Evolutionary conservation across 2,888 invertebrate genomes (phyloP).

Genomic region (Melolontha melolontha): DNA sequence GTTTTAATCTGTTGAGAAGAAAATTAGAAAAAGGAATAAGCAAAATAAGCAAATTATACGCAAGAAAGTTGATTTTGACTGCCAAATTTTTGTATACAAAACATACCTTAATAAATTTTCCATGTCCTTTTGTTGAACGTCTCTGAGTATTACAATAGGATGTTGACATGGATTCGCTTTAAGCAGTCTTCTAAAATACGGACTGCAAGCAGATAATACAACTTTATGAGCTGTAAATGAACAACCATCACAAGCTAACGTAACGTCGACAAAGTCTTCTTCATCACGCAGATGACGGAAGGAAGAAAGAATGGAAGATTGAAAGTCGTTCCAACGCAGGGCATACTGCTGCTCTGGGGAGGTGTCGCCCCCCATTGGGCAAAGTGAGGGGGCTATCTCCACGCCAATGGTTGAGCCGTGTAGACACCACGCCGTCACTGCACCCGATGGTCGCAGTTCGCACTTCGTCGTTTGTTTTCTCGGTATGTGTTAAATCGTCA

Average conservation of each 20-base stretch:
- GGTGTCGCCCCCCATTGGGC: constrained; percentile 72
- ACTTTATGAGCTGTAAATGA: constrained; percentile 92
- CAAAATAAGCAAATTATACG: too few relatives aligned
- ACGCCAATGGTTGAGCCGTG: constrained; percentile 65
- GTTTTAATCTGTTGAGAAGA: too few relatives aligned
- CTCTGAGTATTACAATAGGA: constrained; percentile 88
- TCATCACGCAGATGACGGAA: constrained; percentile 90
- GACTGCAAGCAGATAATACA: constrained; percentile 93
- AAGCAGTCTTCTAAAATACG: constrained; percentile 88
- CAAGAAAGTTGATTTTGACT: too few relatives aligned
- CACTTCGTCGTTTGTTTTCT: constrained; percentile 17
- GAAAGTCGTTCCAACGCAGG: constrained; percentile 95
- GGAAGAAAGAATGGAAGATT: constrained; percentile 89
- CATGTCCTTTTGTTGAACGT: constrained; percentile 88
- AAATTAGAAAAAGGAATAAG: too few relatives aligned
- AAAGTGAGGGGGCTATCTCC: constrained; percentile 65
- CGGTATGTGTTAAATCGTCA: constrained; percentile 32
- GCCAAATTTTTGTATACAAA: constrained; percentile 1
- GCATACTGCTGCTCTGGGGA: constrained; percentile 88
- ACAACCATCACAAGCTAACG: constrained; percentile 89
- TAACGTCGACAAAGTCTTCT: constrained; percentile 94
- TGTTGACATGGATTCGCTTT: constrained; percentile 93
- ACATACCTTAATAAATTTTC: constrained; percentile 83
- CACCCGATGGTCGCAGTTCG: constrained; percentile 30
- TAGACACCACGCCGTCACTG: constrained; percentile 36